Evolutionary conservation across 2,797 vertebrate species (phyloP).

Genomic region (Lepidocolaptes lacrymiger): DNA sequence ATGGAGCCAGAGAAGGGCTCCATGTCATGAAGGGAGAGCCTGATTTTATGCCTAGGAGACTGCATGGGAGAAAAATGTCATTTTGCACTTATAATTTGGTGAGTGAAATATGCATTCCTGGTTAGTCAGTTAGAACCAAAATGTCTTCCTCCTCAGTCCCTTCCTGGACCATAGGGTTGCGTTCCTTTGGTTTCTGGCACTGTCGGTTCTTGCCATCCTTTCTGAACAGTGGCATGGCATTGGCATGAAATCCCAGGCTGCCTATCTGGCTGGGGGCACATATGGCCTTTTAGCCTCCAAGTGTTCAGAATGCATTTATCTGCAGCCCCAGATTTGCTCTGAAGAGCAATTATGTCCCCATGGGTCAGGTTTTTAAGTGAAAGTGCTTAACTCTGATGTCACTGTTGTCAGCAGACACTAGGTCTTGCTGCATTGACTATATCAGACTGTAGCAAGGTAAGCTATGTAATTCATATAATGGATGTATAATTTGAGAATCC

Average conservation of each 20-base stretch:
- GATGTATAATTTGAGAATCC: not conserved
- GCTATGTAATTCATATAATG: not conserved
- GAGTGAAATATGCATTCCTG: not conserved
- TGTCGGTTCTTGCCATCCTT: not conserved
- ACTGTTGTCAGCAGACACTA: not conserved
- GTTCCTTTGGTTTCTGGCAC: not conserved
- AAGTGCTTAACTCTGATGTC: not conserved
- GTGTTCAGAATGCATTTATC: not conserved
- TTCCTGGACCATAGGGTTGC: not conserved
- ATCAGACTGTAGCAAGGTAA: not conserved
- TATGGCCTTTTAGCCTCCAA: not conserved
- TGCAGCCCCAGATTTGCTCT: not conserved
- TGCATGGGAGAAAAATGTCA: not conserved
- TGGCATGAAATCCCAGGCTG: accelerated
- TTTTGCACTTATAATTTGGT: not conserved
- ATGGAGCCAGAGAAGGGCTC: not conserved
- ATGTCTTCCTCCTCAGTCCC: not conserved
- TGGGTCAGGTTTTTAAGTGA: not conserved
- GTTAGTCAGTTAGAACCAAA: not conserved
- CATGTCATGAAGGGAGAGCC: not conserved
- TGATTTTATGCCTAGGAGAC: not conserved
- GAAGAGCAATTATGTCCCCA: accelerated
- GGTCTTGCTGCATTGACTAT: not conserved
- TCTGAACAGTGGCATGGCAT: not conserved
- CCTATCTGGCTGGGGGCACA: not conserved